Conservation (phyloP, 1,140 invertebrate genomes). For the Megalopta genalis region DNA sequence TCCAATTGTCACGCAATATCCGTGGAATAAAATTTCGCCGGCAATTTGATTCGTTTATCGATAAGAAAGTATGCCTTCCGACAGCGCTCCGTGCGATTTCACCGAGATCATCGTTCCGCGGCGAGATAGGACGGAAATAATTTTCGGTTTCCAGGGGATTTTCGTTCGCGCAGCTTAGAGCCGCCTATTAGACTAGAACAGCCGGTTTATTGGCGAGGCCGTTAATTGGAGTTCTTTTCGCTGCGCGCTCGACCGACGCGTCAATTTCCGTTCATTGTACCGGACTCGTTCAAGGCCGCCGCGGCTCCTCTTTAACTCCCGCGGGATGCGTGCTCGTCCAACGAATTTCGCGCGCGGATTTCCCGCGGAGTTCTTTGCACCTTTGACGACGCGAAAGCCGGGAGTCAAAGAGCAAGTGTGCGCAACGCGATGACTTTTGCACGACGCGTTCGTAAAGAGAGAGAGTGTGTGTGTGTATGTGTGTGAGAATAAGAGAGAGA, state of each 20-base stretch:
- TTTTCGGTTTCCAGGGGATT: not conserved
- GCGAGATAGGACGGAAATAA: too few species aligned
- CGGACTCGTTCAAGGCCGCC: slow-evolving; percentile 4
- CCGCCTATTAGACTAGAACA: not conserved
- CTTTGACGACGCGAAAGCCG: not conserved
- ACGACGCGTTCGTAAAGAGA: too few species aligned
- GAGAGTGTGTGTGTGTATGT: too few species aligned
- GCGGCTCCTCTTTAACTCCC: not conserved
- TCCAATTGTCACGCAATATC: too few species aligned
- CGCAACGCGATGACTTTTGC: not conserved
- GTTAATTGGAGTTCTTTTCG: slow-evolving; percentile 46
- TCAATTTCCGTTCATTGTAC: slow-evolving; percentile 45
- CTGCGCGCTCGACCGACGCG: slow-evolving; percentile 17
- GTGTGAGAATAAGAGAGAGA: too few species aligned
- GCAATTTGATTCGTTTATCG: too few species aligned
- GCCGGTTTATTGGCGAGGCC: not conserved
- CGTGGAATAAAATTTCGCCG: too few species aligned
- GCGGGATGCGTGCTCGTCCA: too few species aligned
- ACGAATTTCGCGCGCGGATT: not conserved
- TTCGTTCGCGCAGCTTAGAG: not conserved
- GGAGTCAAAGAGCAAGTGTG: not conserved
- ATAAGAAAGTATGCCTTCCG: too few species aligned
- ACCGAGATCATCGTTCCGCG: too few species aligned
- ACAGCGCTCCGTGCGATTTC: too few species aligned
- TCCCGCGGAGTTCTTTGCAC: too few species aligned